Base-by-base conservation (phyloP, 2,797 vertebrate species). In the Zonotrichia albicollis region DNA sequence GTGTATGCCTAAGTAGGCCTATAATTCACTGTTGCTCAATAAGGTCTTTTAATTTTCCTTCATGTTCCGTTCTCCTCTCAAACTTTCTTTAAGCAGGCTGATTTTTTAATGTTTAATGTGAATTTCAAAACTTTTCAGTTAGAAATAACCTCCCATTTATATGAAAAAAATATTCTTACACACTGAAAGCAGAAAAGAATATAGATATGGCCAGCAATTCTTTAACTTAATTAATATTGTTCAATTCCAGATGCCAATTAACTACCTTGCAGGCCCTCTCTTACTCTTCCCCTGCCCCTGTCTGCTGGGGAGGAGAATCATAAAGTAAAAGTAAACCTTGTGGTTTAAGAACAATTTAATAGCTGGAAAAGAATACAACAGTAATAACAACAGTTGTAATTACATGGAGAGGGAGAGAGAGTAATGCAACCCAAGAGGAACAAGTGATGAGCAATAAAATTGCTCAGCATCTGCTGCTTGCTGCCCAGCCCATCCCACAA, bases 1-100 rank as follows among this genome's bases (percentile, higher is more conserved):
- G 54, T 17, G 6, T 89, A 48, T 14, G 55, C 48, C 10, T 80
- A 85, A 92, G 53, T 34, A 86, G 38, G 14, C 60, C 57, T 82
- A 50, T 82, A 95, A 96, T 81, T 96, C 90, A 92, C 40, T 90
- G 67, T 81, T 64, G 26, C 71, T 90, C 80, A 62, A 75, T 43
- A 76, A 8, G 82, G 62, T 85, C 36, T 79, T 80, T 74, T 45
- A 75, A 9, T 26, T 54, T 50, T 91, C 3, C 7, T 76, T 64
- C 25, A 65, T 9, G 40, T 53, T 84, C 13, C 40, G 5, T 76
- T 80, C 17, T 84, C 34, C 14, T 86, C 36, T 32, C 18, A 65
- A 58, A 62, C 10, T 53, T 72, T 16, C 29, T 85, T 66, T 87
- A 72, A 81, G 50, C 34, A 95, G 62, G 50, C 34, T 88, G 42